Evolutionary conservation across 2,797 vertebrate genomes (phyloP).

Genomic region (Bovichtus variegatus): DNA sequence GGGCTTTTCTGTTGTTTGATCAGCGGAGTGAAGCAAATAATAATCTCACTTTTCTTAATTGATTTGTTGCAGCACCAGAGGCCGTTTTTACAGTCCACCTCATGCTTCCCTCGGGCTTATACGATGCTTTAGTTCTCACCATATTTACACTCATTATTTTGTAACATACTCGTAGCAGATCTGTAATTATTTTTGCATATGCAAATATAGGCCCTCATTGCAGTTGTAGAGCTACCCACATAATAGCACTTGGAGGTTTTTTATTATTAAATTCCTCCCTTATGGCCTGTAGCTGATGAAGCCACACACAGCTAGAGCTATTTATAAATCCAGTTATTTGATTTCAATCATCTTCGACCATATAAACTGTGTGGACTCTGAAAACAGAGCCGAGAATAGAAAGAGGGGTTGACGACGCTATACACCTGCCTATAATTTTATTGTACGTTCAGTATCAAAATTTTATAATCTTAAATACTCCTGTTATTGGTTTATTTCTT

Average conservation of each 20-base stretch:
- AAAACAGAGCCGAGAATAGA: constrained; percentile 74
- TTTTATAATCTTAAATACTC: constrained; percentile 89
- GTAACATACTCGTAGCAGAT: constrained; percentile 70
- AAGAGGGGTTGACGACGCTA: constrained; percentile 77
- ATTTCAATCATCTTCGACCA: constrained; percentile 83
- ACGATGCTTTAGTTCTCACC: constrained; percentile 58
- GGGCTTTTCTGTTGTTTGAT: constrained; percentile 45
- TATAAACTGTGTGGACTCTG: constrained; percentile 87
- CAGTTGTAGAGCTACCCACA: constrained; percentile 67
- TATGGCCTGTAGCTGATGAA: constrained; percentile 70
- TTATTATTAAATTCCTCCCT: constrained; percentile 52
- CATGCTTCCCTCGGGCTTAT: constrained; percentile 55
- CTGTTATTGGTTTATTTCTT: constrained; percentile 86
- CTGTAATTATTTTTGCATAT: constrained; percentile 70
- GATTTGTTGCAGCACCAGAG: constrained; percentile 74
- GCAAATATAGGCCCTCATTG: constrained; percentile 65
- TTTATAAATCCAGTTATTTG: constrained; percentile 74
- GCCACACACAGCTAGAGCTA: constrained; percentile 68
- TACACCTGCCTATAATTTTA: constrained; percentile 87
- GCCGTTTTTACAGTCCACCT: constrained; percentile 70
- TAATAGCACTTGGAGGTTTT: constrained; percentile 76
- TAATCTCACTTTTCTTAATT: constrained; percentile 68
- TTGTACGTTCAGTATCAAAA: constrained; percentile 86
- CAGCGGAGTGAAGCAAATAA: constrained; percentile 63
- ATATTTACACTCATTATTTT: constrained; percentile 74